These are phyloP conservation scores for Eueides isabella DNA, from an alignment of 1,140 invertebrate genomes.

Conservation along the genomic window DNA sequence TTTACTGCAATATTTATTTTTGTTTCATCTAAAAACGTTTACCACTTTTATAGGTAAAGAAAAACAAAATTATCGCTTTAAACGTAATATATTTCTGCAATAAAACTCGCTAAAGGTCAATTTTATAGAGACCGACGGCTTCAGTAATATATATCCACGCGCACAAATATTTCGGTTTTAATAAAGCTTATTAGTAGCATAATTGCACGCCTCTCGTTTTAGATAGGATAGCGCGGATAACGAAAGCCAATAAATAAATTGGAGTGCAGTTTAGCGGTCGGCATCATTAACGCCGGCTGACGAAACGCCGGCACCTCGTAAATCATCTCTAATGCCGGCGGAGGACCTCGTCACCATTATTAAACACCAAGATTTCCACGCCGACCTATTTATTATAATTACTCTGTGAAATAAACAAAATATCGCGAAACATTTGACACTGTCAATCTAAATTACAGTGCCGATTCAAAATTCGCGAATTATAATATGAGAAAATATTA, in stretches of 20 bases:
- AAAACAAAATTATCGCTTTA: too few relatives aligned
- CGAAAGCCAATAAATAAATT: slow-evolving; percentile 52
- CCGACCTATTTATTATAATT: slow-evolving; percentile 66
- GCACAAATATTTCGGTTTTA: not conserved
- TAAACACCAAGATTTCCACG: slow-evolving; percentile 48
- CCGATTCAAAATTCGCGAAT: slow-evolving; percentile 40
- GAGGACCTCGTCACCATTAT: slow-evolving; percentile 49
- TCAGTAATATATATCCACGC: not conserved
- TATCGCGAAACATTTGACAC: slow-evolving; percentile 64
- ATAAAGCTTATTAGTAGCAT: not conserved
- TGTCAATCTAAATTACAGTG: slow-evolving; percentile 60
- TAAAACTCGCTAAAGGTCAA: not conserved
- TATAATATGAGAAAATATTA: slow-evolving; percentile 49
- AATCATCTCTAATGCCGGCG: slow-evolving; percentile 41
- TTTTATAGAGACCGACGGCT: not conserved
- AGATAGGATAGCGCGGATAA: slow-evolving; percentile 1
- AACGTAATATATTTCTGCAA: too few relatives aligned
- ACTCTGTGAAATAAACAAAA: slow-evolving; percentile 62
- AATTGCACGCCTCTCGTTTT: slow-evolving; percentile 6
- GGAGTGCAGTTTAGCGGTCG: slow-evolving; percentile 43
- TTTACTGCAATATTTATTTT: slow-evolving; percentile 16
- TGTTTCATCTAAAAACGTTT: not conserved
- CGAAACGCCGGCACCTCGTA: slow-evolving; percentile 42
- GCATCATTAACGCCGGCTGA: slow-evolving; percentile 52
- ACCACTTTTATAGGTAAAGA: too few relatives aligned